Conservation (phyloP, 2,888 invertebrate species). For the Choristoneura rosaceana region DNA sequence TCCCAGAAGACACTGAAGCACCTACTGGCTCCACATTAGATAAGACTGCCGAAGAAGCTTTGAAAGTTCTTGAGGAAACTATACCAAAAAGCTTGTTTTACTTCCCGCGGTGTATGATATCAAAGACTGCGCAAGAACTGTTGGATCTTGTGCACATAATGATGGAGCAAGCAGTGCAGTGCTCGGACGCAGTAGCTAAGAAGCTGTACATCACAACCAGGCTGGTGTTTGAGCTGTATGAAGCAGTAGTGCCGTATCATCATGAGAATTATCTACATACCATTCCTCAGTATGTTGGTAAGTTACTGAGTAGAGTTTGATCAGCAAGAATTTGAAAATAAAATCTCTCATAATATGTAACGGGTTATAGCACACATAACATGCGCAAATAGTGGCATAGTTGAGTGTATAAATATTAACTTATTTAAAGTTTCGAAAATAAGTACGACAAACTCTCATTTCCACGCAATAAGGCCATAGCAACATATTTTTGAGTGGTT, state of each 20-base stretch:
- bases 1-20: slow-evolving; percentile 53
- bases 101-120: slow-evolving; percentile 86
- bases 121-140: slow-evolving; percentile 87
- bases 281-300: slow-evolving; percentile 95
- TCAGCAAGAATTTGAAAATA: too few relatives aligned
- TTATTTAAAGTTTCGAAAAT: too few relatives aligned
- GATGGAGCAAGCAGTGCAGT: slow-evolving; percentile 87
- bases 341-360: too few relatives aligned
- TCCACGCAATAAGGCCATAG: too few relatives aligned
- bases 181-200: slow-evolving; percentile 86
- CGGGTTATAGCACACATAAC: too few relatives aligned
- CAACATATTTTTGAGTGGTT: too few relatives aligned
- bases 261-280: slow-evolving; percentile 92
- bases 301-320: slow-evolving; percentile 50
- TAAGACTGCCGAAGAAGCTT: slow-evolving; percentile 64
- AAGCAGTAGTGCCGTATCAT: slow-evolving; percentile 90
- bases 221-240: slow-evolving; percentile 91
- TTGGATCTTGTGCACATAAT: slow-evolving; percentile 87
- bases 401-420: too few relatives aligned
- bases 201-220: slow-evolving; percentile 89
- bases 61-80: slow-evolving; percentile 71
- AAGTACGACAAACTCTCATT: too few relatives aligned
- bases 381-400: too few relatives aligned
- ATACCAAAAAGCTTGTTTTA: slow-evolving; percentile 77
- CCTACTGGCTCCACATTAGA: slow-evolving; percentile 46